Conservation (phyloP, 1,140 invertebrate genomes). For the Drosophila teissieri region DNA sequence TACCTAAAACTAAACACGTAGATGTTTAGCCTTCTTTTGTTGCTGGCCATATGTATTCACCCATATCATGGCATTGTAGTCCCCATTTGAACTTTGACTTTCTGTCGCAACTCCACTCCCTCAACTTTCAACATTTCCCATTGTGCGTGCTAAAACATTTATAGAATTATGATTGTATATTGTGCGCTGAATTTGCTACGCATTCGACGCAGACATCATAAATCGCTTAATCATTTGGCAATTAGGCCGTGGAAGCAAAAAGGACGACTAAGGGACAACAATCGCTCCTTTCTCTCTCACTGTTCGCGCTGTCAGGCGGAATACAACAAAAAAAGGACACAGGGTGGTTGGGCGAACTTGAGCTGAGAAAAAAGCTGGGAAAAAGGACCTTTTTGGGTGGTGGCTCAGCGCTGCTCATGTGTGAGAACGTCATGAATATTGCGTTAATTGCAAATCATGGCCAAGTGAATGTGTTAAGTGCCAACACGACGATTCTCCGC, state of each 20-base stretch:
- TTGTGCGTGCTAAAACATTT: constrained; percentile 80
- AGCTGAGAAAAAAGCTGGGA: constrained; percentile 43
- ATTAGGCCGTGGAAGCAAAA: constrained; percentile 70
- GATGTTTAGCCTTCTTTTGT: not conserved
- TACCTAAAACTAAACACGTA: too few relatives aligned
- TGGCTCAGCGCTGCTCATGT: constrained; percentile 73
- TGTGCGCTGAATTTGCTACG: constrained; percentile 70
- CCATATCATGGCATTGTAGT: too few relatives aligned
- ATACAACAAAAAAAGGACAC: constrained; percentile 33
- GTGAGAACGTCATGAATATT: constrained; percentile 84
- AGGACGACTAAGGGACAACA: constrained; percentile 32
- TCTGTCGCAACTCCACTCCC: constrained; percentile 14
- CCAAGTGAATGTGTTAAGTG: constrained; percentile 82
- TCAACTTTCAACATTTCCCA: constrained; percentile 34
- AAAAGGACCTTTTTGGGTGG: constrained; percentile 35
- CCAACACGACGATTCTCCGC: constrained; percentile 57
- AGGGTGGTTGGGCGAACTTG: constrained; percentile 46
- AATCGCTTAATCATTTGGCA: constrained; percentile 85
- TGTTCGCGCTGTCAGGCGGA: constrained; percentile 51
- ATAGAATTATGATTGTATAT: constrained; percentile 77
- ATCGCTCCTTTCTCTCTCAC: constrained; percentile 29
- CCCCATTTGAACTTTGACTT: constrained; percentile 42
- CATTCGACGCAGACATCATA: constrained; percentile 82
- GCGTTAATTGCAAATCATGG: constrained; percentile 84
- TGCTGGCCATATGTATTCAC: not conserved